Conservation (phyloP, 2,797 vertebrate species). For the Lepilemur septentrionalis region DNA sequence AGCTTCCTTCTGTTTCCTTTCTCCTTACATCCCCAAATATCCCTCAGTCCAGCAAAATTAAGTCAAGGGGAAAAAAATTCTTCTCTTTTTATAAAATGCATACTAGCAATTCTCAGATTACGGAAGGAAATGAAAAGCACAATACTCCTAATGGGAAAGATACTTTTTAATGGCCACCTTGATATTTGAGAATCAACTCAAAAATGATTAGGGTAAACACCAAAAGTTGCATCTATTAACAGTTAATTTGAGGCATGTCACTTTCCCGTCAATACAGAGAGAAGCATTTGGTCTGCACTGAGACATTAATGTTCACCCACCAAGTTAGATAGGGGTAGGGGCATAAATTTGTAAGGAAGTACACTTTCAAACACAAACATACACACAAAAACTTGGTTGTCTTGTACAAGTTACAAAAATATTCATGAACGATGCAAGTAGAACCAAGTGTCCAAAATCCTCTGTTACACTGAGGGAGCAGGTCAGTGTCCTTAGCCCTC, state of each 20-base stretch:
- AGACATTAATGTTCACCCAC: background rate
- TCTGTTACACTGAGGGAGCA: background rate
- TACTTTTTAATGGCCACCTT: background rate
- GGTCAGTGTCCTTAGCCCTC: background rate
- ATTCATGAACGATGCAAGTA: background rate
- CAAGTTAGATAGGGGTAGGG: background rate
- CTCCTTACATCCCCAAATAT: background rate
- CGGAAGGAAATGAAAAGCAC: background rate
- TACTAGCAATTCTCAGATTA: background rate
- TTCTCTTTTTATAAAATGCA: background rate
- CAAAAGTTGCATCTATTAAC: background rate
- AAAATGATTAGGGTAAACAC: constrained; percentile 5
- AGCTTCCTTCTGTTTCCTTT: background rate
- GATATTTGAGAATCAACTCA: background rate
- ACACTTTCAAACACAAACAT: background rate
- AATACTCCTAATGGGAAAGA: background rate
- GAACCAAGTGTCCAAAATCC: background rate
- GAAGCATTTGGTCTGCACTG: background rate
- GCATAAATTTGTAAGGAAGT: background rate
- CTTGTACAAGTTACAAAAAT: background rate
- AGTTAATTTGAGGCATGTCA: background rate
- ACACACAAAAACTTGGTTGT: background rate
- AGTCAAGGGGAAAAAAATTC: background rate
- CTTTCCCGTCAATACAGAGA: background rate
- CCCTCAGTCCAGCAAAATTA: constrained; percentile 34